Evolutionary conservation across 2,888 invertebrate genomes (phyloP).

Genomic region (Leucophenga montana): DNA sequence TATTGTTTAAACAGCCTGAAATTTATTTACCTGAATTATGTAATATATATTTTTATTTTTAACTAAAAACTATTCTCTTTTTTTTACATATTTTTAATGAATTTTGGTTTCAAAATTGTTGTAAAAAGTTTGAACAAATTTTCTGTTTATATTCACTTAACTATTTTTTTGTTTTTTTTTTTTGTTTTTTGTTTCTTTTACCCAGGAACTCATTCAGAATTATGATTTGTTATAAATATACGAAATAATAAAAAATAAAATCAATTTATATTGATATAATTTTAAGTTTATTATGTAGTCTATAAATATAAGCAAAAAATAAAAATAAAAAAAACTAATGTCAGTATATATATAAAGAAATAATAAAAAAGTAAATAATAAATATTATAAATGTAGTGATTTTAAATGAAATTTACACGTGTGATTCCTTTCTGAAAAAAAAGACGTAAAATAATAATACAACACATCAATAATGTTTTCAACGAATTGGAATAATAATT

Average conservation of each 20-base stretch:
- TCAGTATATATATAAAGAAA: constrained; percentile 25
- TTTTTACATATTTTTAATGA: neutral
- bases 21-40: constrained; percentile 49
- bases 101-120: constrained; percentile 10
- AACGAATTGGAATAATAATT: constrained; percentile 21
- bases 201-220: neutral
- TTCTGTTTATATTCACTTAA: neutral
- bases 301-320: constrained; percentile 16
- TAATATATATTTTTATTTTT: constrained; percentile 38
- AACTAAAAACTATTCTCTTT: neutral
- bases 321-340: constrained; percentile 51
- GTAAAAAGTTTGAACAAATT: constrained; percentile 10
- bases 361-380: constrained; percentile 27
- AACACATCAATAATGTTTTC: too few species aligned
- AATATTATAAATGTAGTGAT: constrained; percentile 34
- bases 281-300: constrained; percentile 39
- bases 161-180: too few species aligned
- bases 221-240: constrained; percentile 15
- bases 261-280: constrained; percentile 17
- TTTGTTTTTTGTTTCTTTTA: too few species aligned
- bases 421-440: constrained; percentile 45
- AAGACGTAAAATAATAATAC: too few species aligned
- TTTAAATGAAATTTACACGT: constrained; percentile 43
- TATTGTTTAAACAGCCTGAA: constrained; percentile 28
- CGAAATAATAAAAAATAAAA: constrained; percentile 1